Percentiles rank a stretch among this genome's conserved stretches.
phyloP scores from a whole-genome alignment of 2,888 invertebrate genomes.

The Petrophora chlorosata region DNA sequence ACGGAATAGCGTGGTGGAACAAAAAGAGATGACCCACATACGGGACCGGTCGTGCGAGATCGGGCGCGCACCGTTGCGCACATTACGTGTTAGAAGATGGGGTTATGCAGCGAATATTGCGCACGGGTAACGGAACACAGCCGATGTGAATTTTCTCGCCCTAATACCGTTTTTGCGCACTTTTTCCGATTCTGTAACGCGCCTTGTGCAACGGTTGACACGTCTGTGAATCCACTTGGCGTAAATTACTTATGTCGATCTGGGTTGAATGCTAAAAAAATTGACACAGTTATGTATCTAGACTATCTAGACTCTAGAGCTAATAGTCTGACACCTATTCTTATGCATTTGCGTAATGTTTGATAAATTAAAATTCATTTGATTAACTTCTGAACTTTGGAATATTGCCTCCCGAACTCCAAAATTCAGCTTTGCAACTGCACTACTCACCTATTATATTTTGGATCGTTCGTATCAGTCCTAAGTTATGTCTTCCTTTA shows the following conservation, averaged over 20 bases:
- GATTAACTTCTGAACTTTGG: no score
- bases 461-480: no score
- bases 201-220: constrained; percentile 66
- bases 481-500: no score
- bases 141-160: constrained; percentile 82
- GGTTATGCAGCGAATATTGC: constrained; percentile 72
- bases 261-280: neutral
- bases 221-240: constrained; percentile 44
- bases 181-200: constrained; percentile 72
- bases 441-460: no score
- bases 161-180: constrained; percentile 74
- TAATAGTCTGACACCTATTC: neutral
- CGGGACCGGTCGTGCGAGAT: constrained; percentile 81
- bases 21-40: constrained; percentile 84
- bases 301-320: neutral
- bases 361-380: no score
- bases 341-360: no score
- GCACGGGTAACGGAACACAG: constrained; percentile 70
- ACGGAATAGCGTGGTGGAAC: constrained; percentile 80
- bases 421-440: no score
- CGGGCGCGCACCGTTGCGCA: constrained; percentile 80
- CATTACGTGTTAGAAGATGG: constrained; percentile 80
- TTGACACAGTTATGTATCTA: neutral
- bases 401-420: no score
- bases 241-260: constrained; percentile 1